These are phyloP conservation scores for Hippocampus guttulatus DNA, from an alignment of 2,113 vertebrate genomes.

Conservation along the genomic window DNA sequence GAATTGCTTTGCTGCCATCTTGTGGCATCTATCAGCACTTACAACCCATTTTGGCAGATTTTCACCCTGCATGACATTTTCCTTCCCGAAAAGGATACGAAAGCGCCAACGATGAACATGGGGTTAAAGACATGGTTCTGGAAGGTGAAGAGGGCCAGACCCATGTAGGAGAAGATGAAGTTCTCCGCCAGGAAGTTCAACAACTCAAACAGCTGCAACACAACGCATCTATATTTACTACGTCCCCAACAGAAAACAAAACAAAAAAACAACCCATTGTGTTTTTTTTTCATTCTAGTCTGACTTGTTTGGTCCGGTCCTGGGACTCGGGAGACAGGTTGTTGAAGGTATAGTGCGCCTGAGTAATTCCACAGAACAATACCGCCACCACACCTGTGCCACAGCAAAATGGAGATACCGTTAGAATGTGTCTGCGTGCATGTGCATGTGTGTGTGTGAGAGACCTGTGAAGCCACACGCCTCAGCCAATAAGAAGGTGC, in stretches of 20 bases:
- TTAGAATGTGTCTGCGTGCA: background rate
- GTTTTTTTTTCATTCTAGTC: constrained; percentile 11
- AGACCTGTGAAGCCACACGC: constrained; percentile 96
- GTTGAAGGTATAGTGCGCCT: constrained; percentile 97
- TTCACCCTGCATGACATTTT: background rate
- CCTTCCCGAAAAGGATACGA: constrained; percentile 84
- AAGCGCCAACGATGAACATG: constrained; percentile 89
- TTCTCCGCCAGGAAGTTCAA: constrained; percentile 99
- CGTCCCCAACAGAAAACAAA: background rate
- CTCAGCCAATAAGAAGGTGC: constrained; percentile 94
- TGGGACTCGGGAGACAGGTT: constrained; percentile 95
- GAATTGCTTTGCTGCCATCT: background rate
- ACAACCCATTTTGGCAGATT: background rate
- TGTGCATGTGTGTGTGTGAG: constrained; percentile 1
- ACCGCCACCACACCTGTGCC: constrained; percentile 91
- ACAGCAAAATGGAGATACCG: constrained; percentile 5
- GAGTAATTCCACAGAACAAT: constrained; percentile 96
- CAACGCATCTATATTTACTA: background rate
- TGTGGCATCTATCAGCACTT: background rate
- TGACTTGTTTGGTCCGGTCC: constrained; percentile 93
- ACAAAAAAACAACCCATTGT: background rate
- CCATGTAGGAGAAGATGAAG: constrained; percentile 99
- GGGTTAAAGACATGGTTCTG: constrained; percentile 94
- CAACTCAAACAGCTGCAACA: constrained; percentile 88
- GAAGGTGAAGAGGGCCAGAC: constrained; percentile 94